phyloP scores from a whole-genome alignment of 2,113 vertebrate species.

The Psettodes erumei region DNA sequence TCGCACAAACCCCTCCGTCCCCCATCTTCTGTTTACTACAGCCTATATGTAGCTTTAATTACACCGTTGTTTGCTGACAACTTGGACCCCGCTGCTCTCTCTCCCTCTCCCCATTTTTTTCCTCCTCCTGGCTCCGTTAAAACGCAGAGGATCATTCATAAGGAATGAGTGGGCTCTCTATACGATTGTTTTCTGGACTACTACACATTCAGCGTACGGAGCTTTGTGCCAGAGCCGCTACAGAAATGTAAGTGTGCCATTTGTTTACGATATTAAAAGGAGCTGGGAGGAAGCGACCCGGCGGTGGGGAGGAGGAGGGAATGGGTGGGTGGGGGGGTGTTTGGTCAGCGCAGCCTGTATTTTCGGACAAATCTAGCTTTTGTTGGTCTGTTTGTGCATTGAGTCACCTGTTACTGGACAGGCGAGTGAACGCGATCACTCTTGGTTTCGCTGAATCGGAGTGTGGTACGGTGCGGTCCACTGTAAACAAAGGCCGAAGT shows the following conservation, averaged over 20 bases:
- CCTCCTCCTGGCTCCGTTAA: slow-evolving; percentile 65
- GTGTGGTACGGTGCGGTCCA: slow-evolving; percentile 30
- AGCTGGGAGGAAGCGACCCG: slow-evolving; percentile 34
- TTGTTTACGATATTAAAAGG: slow-evolving; percentile 67
- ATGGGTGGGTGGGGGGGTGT: too few species aligned
- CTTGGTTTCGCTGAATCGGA: slow-evolving; percentile 25
- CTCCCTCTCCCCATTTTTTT: slow-evolving; percentile 65
- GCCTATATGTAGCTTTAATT: slow-evolving; percentile 83
- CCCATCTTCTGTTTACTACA: slow-evolving; percentile 77
- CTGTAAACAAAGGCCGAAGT: slow-evolving; percentile 79
- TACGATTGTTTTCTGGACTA: slow-evolving; percentile 77
- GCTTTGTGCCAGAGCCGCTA: slow-evolving; percentile 77
- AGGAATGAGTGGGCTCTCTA: slow-evolving; percentile 78
- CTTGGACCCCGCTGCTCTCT: slow-evolving; percentile 78
- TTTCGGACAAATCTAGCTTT: slow-evolving; percentile 46
- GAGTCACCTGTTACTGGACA: slow-evolving; percentile 74
- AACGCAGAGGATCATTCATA: slow-evolving; percentile 74
- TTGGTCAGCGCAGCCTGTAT: slow-evolving; percentile 33
- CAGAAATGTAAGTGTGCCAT: slow-evolving; percentile 79
- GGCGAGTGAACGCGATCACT: slow-evolving; percentile 26
- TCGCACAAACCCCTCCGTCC: slow-evolving; percentile 82
- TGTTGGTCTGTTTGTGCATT: slow-evolving; percentile 41
- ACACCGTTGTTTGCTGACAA: slow-evolving; percentile 80
- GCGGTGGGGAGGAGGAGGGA: slow-evolving; percentile 33
- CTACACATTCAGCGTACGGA: slow-evolving; percentile 72